These are phyloP conservation scores for Athene noctua DNA, from an alignment of 2,113 vertebrate genomes.

Conservation along the genomic window DNA sequence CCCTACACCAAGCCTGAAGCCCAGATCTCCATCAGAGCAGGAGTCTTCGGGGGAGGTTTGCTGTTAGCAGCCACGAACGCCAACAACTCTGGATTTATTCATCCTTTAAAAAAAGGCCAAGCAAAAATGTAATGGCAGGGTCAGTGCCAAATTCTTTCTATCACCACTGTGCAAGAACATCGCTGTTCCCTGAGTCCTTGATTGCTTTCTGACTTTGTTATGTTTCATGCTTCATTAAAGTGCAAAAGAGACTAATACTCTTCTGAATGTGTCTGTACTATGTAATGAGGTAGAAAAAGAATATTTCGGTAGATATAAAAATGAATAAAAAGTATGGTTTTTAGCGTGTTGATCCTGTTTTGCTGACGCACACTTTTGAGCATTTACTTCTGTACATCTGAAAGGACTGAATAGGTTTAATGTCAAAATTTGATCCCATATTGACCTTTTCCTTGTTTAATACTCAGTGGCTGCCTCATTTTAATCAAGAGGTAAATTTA, in stretches of 20 bases:
- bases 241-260: not conserved
- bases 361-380: not conserved
- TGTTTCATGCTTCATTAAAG: not conserved
- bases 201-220: not conserved
- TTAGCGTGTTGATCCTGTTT: not conserved
- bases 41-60: not conserved
- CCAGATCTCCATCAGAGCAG: not conserved
- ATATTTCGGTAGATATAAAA: not conserved
- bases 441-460: not conserved
- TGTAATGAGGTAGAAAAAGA: not conserved
- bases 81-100: not conserved
- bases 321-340: not conserved
- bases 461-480: not conserved
- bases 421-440: not conserved
- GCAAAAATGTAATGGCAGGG: not conserved
- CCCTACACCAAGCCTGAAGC: not conserved
- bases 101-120: not conserved
- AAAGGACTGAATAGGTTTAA: not conserved
- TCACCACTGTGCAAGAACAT: not conserved
- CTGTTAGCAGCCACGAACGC: not conserved
- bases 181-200: accelerated
- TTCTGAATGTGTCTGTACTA: not conserved
- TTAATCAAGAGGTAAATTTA: not conserved
- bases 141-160: not conserved
- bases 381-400: not conserved